Percentiles rank a stretch among this genome's conserved stretches.
Conservation (phyloP, 2,113 vertebrate genomes). For the Hipposideros armiger region DNA sequence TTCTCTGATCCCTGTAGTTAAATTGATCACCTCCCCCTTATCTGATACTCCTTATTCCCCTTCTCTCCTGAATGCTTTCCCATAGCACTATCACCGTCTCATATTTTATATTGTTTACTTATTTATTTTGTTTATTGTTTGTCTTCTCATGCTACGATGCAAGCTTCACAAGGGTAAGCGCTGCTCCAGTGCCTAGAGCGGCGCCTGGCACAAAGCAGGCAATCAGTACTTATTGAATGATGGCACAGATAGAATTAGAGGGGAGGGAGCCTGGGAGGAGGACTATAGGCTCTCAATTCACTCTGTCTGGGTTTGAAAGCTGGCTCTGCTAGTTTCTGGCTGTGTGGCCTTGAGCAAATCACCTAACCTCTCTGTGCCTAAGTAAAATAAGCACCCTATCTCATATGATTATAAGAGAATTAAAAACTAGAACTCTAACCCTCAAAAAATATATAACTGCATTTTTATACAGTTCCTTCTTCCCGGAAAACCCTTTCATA, state of each 20-base stretch:
- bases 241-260: neutral
- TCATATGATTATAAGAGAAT: neutral
- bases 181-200: neutral
- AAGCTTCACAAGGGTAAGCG: neutral
- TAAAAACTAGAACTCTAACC: neutral
- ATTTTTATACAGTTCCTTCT: neutral
- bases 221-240: neutral
- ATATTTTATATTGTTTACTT: neutral
- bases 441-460: neutral
- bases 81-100: neutral
- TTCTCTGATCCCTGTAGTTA: neutral
- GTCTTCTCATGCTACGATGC: neutral
- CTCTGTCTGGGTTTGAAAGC: neutral
- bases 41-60: neutral
- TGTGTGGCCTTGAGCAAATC: neutral
- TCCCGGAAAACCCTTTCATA: neutral
- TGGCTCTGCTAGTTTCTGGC: neutral
- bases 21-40: neutral
- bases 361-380: neutral
- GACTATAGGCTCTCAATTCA: neutral
- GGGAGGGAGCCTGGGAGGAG: neutral
- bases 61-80: neutral
- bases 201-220: neutral
- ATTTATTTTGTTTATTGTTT: slow-evolving; percentile 14
- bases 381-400: neutral